Conservation (phyloP, 1,140 invertebrate genomes). For the Cydia pomonella region DNA sequence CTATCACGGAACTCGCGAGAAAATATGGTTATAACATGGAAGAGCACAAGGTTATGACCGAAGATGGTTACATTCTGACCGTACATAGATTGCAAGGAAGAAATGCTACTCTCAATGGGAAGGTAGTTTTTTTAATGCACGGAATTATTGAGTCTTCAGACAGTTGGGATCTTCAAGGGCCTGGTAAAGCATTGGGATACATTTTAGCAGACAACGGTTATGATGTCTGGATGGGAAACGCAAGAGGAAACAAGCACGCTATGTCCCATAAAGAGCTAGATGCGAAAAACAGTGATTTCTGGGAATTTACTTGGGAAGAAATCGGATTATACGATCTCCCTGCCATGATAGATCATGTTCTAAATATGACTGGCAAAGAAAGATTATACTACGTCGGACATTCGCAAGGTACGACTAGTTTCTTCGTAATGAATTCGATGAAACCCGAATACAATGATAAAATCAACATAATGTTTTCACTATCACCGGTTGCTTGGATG, state of each 20-base stretch:
- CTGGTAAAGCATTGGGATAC: conserved; percentile 76
- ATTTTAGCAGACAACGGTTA: conserved; percentile 82
- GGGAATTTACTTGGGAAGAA: conserved; percentile 85
- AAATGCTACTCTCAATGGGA: conserved; percentile 41
- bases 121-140: conserved; percentile 83
- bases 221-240: conserved; percentile 89
- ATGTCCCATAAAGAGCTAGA: conserved; percentile 76
- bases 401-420: conserved; percentile 77
- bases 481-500: conserved; percentile 85
- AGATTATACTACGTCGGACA: conserved; percentile 86
- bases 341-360: conserved; percentile 85
- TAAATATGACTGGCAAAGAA: conserved; percentile 76
- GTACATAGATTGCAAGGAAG: conserved; percentile 79
- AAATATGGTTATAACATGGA: conserved; percentile 83
- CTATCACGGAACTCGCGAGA: conserved; percentile 60
- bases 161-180: conserved; percentile 82
- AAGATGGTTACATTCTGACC: conserved; percentile 83
- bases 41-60: conserved; percentile 78
- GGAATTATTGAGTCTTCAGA: conserved; percentile 83
- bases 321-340: conserved; percentile 89
- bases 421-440: conserved; percentile 80
- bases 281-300: conserved; percentile 64
- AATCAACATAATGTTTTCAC: conserved; percentile 82
- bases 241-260: conserved; percentile 86
- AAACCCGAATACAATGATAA: conserved; percentile 84